A percentile compares a stretch with the other conserved stretches of the same genome.
Evolutionary conservation across 2,888 invertebrate species (phyloP).

Genomic region (Unio delphinus): DNA sequence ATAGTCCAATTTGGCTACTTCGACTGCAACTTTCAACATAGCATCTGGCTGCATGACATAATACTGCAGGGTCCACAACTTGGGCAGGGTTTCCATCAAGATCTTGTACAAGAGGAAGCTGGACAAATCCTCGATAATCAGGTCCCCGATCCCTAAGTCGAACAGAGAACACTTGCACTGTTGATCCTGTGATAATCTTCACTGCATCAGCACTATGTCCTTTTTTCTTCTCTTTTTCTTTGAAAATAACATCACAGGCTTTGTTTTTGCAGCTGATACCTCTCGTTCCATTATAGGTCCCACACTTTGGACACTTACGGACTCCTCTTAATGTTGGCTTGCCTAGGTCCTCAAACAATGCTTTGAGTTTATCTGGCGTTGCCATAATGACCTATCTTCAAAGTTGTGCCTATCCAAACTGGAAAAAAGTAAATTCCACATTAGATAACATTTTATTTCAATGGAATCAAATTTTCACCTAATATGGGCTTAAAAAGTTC

Average conservation of each 20-base stretch:
- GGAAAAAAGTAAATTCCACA: too few relatives aligned
- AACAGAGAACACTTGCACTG: slow-evolving; percentile 78
- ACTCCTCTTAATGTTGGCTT: slow-evolving; percentile 81
- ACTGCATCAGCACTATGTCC: slow-evolving; percentile 77
- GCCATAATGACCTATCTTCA: slow-evolving; percentile 16
- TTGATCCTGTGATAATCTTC: slow-evolving; percentile 77
- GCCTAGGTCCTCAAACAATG: slow-evolving; percentile 75
- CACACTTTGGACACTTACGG: slow-evolving; percentile 83
- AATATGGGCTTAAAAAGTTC: too few relatives aligned
- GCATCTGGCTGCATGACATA: slow-evolving; percentile 68
- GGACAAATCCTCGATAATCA: slow-evolving; percentile 83
- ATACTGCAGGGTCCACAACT: slow-evolving; percentile 58
- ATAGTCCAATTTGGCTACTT: slow-evolving; percentile 30
- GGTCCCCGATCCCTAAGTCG: slow-evolving; percentile 80
- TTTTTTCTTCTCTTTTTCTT: slow-evolving; percentile 75
- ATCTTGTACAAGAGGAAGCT: slow-evolving; percentile 72
- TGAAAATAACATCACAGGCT: slow-evolving; percentile 79
- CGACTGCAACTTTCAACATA: slow-evolving; percentile 70
- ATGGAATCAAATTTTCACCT: too few relatives aligned
- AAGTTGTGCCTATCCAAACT: too few relatives aligned
- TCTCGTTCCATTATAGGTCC: slow-evolving; percentile 82
- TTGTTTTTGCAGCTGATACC: slow-evolving; percentile 83
- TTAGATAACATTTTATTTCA: too few relatives aligned
- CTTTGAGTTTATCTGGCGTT: slow-evolving; percentile 60
- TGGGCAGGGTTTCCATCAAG: slow-evolving; percentile 67